Evolutionary conservation across 2,888 invertebrate species (phyloP).

Genomic region (Acrobasis suavella): DNA sequence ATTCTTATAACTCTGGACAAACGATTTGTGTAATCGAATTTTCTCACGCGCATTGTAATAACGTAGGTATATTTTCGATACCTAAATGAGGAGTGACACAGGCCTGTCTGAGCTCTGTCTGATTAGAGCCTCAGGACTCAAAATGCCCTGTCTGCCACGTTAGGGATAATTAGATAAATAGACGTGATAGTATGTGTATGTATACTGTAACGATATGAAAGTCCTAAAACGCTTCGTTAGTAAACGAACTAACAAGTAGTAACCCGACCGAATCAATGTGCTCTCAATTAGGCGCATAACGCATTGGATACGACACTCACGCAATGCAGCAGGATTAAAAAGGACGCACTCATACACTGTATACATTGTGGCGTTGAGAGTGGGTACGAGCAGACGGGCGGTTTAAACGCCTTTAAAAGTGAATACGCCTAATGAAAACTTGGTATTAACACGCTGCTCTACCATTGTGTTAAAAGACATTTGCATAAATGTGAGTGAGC

Average conservation of each 20-base stretch:
- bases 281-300: slow-evolving; percentile 16
- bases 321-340: slow-evolving; percentile 33
- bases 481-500: too few species aligned
- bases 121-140: too few species aligned
- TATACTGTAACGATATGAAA: not conserved
- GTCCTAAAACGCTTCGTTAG: not conserved
- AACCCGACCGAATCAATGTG: slow-evolving; percentile 1
- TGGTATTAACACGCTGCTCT: too few species aligned
- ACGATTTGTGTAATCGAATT: too few species aligned
- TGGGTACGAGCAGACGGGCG: slow-evolving; percentile 36
- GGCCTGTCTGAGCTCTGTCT: too few species aligned
- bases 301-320: slow-evolving; percentile 13
- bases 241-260: not conserved
- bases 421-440: too few species aligned
- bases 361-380: slow-evolving; percentile 31
- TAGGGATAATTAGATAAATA: not conserved
- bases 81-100: too few species aligned
- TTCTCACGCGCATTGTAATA: too few species aligned
- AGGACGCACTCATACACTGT: slow-evolving; percentile 24
- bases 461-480: too few species aligned
- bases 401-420: slow-evolving; percentile 22
- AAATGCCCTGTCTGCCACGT: not conserved
- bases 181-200: not conserved
- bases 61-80: too few species aligned
- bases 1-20: too few species aligned